Percentiles rank a stretch among this genome's conserved stretches.
Evolutionary conservation across 2,888 invertebrate species (phyloP).

Genomic region (Clanis bilineata): DNA sequence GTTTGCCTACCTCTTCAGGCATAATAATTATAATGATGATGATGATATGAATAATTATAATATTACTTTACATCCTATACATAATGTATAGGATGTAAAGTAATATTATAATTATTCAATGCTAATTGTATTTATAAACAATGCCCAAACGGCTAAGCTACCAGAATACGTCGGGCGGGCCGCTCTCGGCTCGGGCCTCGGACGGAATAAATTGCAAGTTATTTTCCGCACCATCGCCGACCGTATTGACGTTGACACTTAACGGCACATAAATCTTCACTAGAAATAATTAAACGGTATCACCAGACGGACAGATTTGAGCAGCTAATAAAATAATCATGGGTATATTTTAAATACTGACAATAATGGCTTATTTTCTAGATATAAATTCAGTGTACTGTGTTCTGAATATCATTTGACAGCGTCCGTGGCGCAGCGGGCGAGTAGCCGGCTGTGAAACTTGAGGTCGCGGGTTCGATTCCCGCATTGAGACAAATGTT

Average conservation of each 20-base stretch:
- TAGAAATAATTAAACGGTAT: conserved; percentile 65
- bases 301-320: conserved; percentile 43
- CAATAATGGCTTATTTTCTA: neutral
- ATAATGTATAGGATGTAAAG: too few species aligned
- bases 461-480: too few species aligned
- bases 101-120: neutral
- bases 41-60: too few species aligned
- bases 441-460: too few species aligned
- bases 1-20: too few species aligned
- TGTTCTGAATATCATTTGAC: too few species aligned
- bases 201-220: conserved; percentile 71
- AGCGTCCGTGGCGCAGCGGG: too few species aligned
- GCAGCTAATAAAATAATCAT: neutral
- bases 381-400: too few species aligned
- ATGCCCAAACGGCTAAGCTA: neutral
- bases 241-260: conserved; percentile 73
- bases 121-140: neutral
- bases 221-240: conserved; percentile 67
- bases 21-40: too few species aligned
- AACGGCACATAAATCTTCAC: conserved; percentile 64
- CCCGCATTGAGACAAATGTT: too few species aligned
- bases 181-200: conserved; percentile 40
- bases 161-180: conserved; percentile 40
- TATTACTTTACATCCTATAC: too few species aligned
- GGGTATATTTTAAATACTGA: neutral